Evolutionary conservation across 2,797 vertebrate species (phyloP), one percentile per base, ranked within the genome.

Genomic region (Sparus aurata): DNA sequence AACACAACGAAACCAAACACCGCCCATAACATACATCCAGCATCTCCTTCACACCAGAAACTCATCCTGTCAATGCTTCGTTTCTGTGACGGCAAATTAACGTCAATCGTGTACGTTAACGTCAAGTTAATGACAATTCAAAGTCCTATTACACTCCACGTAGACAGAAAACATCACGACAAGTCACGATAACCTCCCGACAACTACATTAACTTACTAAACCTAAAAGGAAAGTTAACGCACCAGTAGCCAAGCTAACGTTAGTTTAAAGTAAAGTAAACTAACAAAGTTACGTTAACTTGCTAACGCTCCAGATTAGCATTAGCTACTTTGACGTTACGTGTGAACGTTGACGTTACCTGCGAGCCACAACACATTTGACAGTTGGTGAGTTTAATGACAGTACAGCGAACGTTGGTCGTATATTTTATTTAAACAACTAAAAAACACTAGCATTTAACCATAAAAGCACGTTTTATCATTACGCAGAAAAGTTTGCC

Each of bases 261-360:
- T 46, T 8, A 17, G 16, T 46, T 34, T 53, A 1, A 2, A 0
- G 3, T 10, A 12, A 22, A 1, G 12, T 46, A 12, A 60, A 41
- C 18, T 43, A 58, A 1, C 2, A 11, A 73, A 3, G 23, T 27
- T 8, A n/a, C 20, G 10, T 46, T 49, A 62, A 63, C 4, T 54
- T 46, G 2, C n/a, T 45, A 72, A 50, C 38, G 53, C 13, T 46
- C 0, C 5, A 13, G 13, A 69, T 85, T 76, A 82, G 66, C 74
- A 7, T 77, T 43, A 69, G 69, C 50, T 65, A 57, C 52, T 22
- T 50, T 50, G 18, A 63, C 3, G 17, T 58, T 4, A 47, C 22
- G 34, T 2, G 25, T 73, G 30, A 41, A 57, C 25, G 50, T 15
- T 76, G 5, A 73, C 20, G 30, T 72, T 53, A 59, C 12, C 38